Evolutionary conservation across 1,140 invertebrate genomes (phyloP).

Genomic region (Scaptodrosophila lebanonensis): DNA sequence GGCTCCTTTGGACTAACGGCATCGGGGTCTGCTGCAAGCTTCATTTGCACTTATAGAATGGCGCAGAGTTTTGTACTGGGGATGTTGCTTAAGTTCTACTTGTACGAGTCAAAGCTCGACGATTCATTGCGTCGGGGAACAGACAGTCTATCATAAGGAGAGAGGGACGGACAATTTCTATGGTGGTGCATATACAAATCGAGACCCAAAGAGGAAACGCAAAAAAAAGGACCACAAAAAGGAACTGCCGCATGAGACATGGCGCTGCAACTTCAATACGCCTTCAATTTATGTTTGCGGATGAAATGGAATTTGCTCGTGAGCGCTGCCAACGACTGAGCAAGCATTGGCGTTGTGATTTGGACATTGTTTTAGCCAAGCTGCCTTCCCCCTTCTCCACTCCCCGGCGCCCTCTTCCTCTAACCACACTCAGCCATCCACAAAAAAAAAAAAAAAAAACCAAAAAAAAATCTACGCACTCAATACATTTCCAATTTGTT

Average conservation of each 20-base stretch:
- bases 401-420: too few species aligned
- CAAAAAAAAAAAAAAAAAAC: too few species aligned
- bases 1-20: too few species aligned
- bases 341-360: slow-evolving; percentile 50
- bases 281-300: slow-evolving; percentile 74
- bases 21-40: too few species aligned
- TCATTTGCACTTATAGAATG: slow-evolving; percentile 68
- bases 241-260: slow-evolving; percentile 47
- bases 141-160: slow-evolving; percentile 4
- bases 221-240: slow-evolving; percentile 1
- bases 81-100: slow-evolving; percentile 36
- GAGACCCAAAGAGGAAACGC: slow-evolving; percentile 16
- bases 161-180: slow-evolving; percentile 54
- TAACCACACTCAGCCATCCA: too few species aligned
- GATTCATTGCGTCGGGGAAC: slow-evolving; percentile 56
- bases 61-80: slow-evolving; percentile 1
- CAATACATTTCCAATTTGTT: slow-evolving; percentile 68
- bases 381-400: too few species aligned
- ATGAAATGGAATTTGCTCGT: slow-evolving; percentile 73
- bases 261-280: slow-evolving; percentile 62
- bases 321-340: too few species aligned
- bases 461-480: too few species aligned
- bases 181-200: slow-evolving; percentile 55
- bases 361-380: slow-evolving; percentile 49
- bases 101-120: slow-evolving; percentile 61